Evolutionary conservation across 2,113 vertebrate genomes (phyloP), one percentile per base, ranked within the genome.

Genomic region (Rostratula benghalensis): DNA sequence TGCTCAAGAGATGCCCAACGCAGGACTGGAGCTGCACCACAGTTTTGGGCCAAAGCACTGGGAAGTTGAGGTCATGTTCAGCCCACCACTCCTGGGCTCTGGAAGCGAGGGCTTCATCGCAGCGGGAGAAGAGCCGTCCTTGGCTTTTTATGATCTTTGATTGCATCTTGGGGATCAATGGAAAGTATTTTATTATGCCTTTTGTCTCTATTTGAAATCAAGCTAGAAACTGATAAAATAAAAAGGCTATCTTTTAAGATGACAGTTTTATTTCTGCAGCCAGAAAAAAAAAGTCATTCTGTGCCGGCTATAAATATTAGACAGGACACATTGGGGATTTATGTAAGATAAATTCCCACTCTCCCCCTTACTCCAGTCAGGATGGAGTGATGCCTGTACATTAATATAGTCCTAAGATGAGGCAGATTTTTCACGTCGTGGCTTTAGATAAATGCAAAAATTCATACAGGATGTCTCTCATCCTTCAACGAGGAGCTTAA

Each of bases 231-330:
- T 87, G 96, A 89, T 94, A 78, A 94, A 96, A 83, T 71, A 59
- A 90, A 90, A 85, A 78, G 91, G 84, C 95, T 87, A 59, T 95
- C 94, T 94, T 80, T 35, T n/a, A 78, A 94, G 85, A 48, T 96
- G 97, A 90, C 95, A 96, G 96, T 54, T 97, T 95, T 94, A 96
- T 97, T 95, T 95, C 95, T 95, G 93, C 87, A 93, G 68, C 93
- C 78, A 23, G 43, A 75, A 25, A 77, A 51, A 61, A 88, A 67
- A 88, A 89, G 76, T 77, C 84, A 79, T 91, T 90, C 91, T 61
- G 65, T 57, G 71, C 60, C 48, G 89, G 89, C 95, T 94, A 84
- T 97, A 97, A 97, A 97, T 95, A 94, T 90, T 87, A 87, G 92
- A 48, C 90, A 91, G 89, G 83, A 87, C 90, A 92, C 81, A 2